These are phyloP conservation scores for Drosophila kuntzei DNA, from an alignment of 2,888 invertebrate species.

Conservation along the genomic window DNA sequence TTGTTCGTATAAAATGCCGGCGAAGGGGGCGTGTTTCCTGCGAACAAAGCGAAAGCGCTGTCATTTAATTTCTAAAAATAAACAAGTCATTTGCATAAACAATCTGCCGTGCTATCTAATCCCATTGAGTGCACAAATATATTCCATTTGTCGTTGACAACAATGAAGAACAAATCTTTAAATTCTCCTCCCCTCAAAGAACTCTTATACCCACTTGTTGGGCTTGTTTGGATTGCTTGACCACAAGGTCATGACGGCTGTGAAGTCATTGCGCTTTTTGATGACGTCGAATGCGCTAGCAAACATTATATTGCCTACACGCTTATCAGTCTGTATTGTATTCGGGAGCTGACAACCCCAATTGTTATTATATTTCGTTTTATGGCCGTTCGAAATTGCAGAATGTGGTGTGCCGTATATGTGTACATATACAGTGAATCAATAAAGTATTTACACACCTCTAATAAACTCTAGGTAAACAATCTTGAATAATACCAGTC, in stretches of 20 bases:
- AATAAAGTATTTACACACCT: not conserved
- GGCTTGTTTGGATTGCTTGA: constrained; percentile 29
- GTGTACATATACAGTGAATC: not conserved
- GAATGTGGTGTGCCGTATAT: constrained; percentile 1
- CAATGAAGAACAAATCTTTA: constrained; percentile 16
- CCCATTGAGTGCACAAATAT: constrained; percentile 21
- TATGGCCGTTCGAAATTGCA: constrained; percentile 31
- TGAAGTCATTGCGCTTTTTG: constrained; percentile 47
- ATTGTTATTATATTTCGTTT: constrained; percentile 39
- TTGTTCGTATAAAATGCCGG: not conserved
- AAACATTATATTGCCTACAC: constrained; percentile 8
- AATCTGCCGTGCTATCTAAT: constrained; percentile 8
- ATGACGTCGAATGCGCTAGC: constrained; percentile 33
- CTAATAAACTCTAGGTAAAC: not conserved
- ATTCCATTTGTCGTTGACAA: constrained; percentile 3
- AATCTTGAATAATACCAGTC: too few species aligned
- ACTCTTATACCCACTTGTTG: constrained; percentile 70
- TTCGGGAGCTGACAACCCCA: constrained; percentile 21
- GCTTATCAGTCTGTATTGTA: constrained; percentile 43
- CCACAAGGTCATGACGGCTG: constrained; percentile 64
- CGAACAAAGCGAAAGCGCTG: constrained; percentile 34
- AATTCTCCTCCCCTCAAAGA: constrained; percentile 10
- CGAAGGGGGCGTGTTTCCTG: constrained; percentile 16
- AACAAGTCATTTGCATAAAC: constrained; percentile 61
- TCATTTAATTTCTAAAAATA: constrained; percentile 63